Conservation (phyloP, 2,797 vertebrate genomes). For the Australoheros facetus region DNA sequence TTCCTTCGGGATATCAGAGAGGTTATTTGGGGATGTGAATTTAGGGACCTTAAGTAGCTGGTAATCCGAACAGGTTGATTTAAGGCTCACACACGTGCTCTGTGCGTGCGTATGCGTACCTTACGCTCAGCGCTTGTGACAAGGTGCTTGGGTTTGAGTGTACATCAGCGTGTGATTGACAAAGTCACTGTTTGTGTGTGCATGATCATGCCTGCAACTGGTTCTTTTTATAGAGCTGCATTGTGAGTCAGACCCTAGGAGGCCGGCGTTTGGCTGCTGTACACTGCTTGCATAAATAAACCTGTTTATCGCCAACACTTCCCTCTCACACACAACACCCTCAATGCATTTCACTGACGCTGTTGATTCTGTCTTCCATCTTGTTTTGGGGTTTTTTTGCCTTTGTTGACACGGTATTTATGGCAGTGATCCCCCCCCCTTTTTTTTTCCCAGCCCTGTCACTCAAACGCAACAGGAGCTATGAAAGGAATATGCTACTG, state of each 20-base stretch:
- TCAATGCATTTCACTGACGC: constrained; percentile 34
- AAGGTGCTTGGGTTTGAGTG: constrained; percentile 56
- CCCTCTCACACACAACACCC: constrained; percentile 40
- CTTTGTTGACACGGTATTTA: constrained; percentile 71
- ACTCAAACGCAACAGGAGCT: constrained; percentile 63
- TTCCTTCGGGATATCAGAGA: neutral
- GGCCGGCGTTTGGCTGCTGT: constrained; percentile 67
- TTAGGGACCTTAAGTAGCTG: neutral
- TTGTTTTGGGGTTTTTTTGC: constrained; percentile 39
- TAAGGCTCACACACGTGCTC: constrained; percentile 25
- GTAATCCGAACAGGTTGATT: constrained; percentile 4
- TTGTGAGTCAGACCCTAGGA: constrained; percentile 73
- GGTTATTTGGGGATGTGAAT: constrained; percentile 20
- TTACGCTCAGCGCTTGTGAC: constrained; percentile 23
- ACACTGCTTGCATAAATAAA: constrained; percentile 74
- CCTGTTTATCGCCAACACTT: constrained; percentile 70
- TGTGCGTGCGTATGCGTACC: neutral
- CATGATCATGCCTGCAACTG: constrained; percentile 35
- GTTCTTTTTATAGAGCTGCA: constrained; percentile 73
- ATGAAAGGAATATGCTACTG: constrained; percentile 56
- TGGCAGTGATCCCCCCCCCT: constrained; percentile 44
- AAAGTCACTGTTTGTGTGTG: constrained; percentile 52
- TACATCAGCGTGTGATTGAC: constrained; percentile 72
- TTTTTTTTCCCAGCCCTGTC: constrained; percentile 50
- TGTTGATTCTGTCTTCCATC: constrained; percentile 59